phyloP scores from a whole-genome alignment of 2,797 vertebrate genomes.

The Acridotheres tristis region DNA sequence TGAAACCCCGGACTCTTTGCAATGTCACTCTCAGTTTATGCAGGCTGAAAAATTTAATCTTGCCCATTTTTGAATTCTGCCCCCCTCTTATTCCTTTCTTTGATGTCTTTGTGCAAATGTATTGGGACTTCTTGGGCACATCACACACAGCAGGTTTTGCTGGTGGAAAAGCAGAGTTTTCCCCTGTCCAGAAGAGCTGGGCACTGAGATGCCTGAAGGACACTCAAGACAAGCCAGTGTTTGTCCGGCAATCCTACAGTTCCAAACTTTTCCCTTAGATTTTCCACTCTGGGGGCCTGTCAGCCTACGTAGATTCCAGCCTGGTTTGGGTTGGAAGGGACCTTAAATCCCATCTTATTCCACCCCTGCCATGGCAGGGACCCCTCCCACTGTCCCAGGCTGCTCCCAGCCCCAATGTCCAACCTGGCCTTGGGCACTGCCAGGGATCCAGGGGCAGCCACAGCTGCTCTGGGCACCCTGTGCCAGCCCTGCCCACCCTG shows the following conservation, averaged over 20 bases:
- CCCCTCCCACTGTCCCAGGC: rapidly evolving
- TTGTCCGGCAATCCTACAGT: neutral
- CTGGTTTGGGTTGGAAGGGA: neutral
- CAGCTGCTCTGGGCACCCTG: neutral
- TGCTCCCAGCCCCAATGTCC: neutral
- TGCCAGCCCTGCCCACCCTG: neutral
- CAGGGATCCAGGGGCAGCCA: neutral
- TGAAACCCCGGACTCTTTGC: neutral
- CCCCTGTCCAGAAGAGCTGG: neutral
- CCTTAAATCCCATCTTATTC: neutral
- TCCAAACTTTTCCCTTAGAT: rapidly evolving
- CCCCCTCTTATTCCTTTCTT: neutral
- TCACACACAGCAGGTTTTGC: neutral
- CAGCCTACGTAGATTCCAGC: neutral
- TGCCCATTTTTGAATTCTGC: neutral
- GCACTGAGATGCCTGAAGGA: neutral
- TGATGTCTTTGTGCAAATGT: neutral
- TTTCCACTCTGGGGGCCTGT: neutral
- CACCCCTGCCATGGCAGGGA: neutral
- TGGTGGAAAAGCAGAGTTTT: neutral
- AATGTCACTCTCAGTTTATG: neutral
- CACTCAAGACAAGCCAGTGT: neutral
- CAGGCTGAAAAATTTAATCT: neutral
- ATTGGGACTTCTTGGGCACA: neutral
- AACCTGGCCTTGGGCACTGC: neutral